These are phyloP conservation scores for Pangasianodon hypophthalmus DNA, from an alignment of 2,113 vertebrate genomes.

Conservation along the genomic window DNA sequence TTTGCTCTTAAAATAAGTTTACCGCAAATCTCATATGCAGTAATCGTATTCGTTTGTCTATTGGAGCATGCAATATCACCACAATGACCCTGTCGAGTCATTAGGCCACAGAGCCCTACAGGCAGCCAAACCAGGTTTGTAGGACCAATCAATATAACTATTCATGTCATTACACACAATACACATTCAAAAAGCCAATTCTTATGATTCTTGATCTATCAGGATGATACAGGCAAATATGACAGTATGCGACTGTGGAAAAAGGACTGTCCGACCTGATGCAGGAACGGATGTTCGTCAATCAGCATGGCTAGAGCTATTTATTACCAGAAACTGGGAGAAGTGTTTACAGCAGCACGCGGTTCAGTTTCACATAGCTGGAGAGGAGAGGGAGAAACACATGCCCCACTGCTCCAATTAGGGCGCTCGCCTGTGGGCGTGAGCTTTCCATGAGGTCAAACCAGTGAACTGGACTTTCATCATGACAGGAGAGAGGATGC, in stretches of 20 bases:
- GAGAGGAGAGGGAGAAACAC: constrained; percentile 39
- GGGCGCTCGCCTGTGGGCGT: constrained; percentile 45
- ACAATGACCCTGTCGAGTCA: not conserved
- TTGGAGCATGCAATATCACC: not conserved
- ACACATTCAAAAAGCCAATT: not conserved
- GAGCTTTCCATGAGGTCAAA: constrained; percentile 76
- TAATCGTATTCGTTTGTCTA: not conserved
- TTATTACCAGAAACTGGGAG: constrained; percentile 67
- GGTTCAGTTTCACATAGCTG: constrained; percentile 62
- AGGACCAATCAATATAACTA: not conserved
- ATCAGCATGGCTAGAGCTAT: constrained; percentile 67
- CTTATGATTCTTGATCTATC: constrained; percentile 54
- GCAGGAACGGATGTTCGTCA: constrained; percentile 59
- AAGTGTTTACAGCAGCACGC: constrained; percentile 68
- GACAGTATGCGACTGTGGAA: constrained; percentile 61
- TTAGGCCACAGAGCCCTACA: constrained; percentile 9
- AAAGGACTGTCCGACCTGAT: constrained; percentile 58
- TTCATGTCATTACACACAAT: constrained; percentile 26
- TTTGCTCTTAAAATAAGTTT: not conserved
- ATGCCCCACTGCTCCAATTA: constrained; percentile 41
- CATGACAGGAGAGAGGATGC: constrained; percentile 47
- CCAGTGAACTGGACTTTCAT: constrained; percentile 54
- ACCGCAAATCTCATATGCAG: not conserved
- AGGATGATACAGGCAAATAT: constrained; percentile 38
- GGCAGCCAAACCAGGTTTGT: constrained; percentile 20